Evolutionary conservation across 2,797 vertebrate species (phyloP), one percentile per base, ranked within the genome.

Genomic region (Oryzias dopingdopingensis): DNA sequence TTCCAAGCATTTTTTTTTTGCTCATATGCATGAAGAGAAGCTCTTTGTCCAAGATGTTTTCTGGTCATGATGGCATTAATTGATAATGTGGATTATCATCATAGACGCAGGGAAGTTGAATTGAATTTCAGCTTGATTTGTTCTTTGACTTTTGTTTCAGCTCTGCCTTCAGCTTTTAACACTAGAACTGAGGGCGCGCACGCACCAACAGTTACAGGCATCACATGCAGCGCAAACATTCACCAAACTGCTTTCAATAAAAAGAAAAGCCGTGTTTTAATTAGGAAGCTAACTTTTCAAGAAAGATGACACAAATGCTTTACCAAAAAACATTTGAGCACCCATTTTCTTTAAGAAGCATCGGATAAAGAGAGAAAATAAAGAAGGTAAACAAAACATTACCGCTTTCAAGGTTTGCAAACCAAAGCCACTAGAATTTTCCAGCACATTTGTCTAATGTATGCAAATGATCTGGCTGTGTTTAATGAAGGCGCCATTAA

Each of bases 401-500:
- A 62, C 65, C 63, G 76, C 65, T 72, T 79, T 73, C 66, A 18
- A 84, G 56, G 61, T 66, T 76, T 60, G 71, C 72, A 81, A 69
- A 73, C 69, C 74, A 77, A 77, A 77, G 76, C 80, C 72, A 83
- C 53, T 52, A 70, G 70, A 84, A 75, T 88, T 84, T 88, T 83
- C 77, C 81, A 85, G 81, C 75, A 87, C 83, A 84, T 86, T 87
- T 80, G 74, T 90, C 84, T 92, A 91, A 92, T 92, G 86, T 89
- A 92, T 92, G 91, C 89, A 91, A 92, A 92, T 91, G 76, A 90
- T 90, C 86, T 86, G 37, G 83, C 85, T 89, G 83, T 81, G 88
- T 81, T 86, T 91, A 91, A 92, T 90, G 90, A 92, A 89, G 89
- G 88, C 79, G 65, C 85, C 88, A 92, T 93, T 92, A 92, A 93